Conservation (phyloP, 1,140 invertebrate genomes). For the Eupeodes corollae region DNA sequence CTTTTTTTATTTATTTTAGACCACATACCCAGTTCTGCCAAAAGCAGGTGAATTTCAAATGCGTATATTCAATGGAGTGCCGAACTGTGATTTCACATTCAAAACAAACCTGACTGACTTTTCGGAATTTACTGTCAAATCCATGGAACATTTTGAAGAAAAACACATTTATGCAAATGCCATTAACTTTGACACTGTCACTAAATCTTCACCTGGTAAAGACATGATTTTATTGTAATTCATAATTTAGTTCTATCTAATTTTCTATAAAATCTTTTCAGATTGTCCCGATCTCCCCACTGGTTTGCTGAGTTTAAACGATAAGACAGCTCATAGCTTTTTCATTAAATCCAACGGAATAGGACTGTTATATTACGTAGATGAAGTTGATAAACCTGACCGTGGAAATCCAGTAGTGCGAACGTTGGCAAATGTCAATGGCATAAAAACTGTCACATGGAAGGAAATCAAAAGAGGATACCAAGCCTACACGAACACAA, state of each 20-base stretch:
- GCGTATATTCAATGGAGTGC: conserved; percentile 54
- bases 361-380: conserved; percentile 11
- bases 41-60: conserved; percentile 47
- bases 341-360: conserved; percentile 30
- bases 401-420: conserved; percentile 22
- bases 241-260: too few species aligned
- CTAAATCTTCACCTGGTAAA: too few species aligned
- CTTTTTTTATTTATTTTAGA: conserved; percentile 11
- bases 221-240: too few species aligned
- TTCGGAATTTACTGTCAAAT: conserved; percentile 15
- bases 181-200: neutral
- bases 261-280: neutral
- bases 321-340: conserved; percentile 35
- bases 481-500: neutral
- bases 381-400: conserved; percentile 27
- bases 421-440: conserved; percentile 16
- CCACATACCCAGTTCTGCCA: conserved; percentile 55
- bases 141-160: conserved; percentile 26
- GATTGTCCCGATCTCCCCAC: conserved; percentile 4
- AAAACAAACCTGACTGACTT: conserved; percentile 7
- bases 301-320: neutral
- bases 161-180: conserved; percentile 6
- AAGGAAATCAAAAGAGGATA: conserved; percentile 9
- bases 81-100: conserved; percentile 37
- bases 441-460: conserved; percentile 10